Conservation (phyloP, 2,113 vertebrate species). For the Eidolon helvum region DNA sequence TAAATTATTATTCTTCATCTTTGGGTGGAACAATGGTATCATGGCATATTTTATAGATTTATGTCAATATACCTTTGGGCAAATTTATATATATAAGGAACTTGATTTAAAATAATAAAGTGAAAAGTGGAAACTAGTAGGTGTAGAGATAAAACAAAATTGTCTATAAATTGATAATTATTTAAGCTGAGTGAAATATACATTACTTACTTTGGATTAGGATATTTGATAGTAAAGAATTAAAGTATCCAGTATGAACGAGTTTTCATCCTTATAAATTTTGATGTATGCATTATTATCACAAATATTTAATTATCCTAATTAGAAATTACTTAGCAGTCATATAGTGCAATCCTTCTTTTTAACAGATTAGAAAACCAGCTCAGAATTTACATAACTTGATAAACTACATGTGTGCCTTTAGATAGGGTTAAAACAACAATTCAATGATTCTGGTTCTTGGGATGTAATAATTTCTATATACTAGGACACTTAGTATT, state of each 20-base stretch:
- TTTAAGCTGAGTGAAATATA: background rate
- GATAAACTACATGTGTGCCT: background rate
- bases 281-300: background rate
- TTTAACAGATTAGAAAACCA: background rate
- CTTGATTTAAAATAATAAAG: background rate
- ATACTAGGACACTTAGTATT: background rate
- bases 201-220: too few relatives aligned
- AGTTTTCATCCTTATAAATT: background rate
- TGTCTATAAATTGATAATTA: background rate
- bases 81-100: too few relatives aligned
- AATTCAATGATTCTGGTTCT: background rate
- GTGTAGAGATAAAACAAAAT: background rate
- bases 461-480: background rate
- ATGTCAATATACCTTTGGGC: background rate
- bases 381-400: background rate
- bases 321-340: background rate
- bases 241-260: background rate
- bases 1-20: background rate
- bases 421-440: background rate
- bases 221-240: background rate
- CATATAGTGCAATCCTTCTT: too few relatives aligned
- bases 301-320: background rate
- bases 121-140: background rate
- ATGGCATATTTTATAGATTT: background rate
- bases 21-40: background rate